Conservation (phyloP, 1,140 invertebrate species). For the Anastrepha obliqua region DNA sequence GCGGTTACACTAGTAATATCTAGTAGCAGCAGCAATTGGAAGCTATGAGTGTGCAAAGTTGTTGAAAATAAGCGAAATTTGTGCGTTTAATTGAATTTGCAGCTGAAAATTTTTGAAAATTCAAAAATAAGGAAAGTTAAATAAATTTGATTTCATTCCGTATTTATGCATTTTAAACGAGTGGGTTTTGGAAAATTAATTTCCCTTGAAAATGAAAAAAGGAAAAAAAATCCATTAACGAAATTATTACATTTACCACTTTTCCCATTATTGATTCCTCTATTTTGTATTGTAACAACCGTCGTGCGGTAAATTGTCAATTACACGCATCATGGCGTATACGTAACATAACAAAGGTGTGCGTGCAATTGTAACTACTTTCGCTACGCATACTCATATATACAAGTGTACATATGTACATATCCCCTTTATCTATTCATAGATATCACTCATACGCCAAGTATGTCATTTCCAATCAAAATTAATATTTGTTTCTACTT, state of each 20-base stretch:
- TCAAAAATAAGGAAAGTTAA: no score
- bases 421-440: not conserved
- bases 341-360: not conserved
- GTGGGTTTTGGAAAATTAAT: not conserved
- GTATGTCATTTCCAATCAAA: not conserved
- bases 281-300: not conserved
- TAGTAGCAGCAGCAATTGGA: not conserved
- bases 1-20: conserved; percentile 35
- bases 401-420: not conserved
- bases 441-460: conserved; percentile 5
- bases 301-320: not conserved
- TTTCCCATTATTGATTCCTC: no score
- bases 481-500: not conserved
- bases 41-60: not conserved
- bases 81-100: not conserved
- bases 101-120: not conserved
- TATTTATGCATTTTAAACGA: no score
- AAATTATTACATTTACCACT: no score
- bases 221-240: no score
- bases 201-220: not conserved
- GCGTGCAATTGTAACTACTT: no score
- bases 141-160: no score
- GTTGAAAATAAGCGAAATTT: not conserved
- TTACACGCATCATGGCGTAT: not conserved
- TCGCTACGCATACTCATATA: not conserved